Base-by-base conservation (phyloP, 2,888 invertebrate genomes). In the Drosophila parthenogenetica region DNA sequence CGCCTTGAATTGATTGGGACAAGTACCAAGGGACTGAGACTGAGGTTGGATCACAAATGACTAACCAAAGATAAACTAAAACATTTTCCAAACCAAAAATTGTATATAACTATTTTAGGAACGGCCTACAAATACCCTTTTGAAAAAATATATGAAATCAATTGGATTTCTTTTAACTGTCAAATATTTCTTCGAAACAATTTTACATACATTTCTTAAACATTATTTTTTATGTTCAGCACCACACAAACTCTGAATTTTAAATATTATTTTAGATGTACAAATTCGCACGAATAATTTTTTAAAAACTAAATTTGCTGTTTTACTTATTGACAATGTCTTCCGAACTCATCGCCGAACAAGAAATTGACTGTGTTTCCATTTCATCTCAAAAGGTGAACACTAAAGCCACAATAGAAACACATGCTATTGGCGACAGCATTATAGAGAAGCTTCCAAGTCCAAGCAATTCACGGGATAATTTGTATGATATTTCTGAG, bases 361-460 rank as follows among this genome's bases (percentile, higher is more conserved):
- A 32, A 1, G 50, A 61, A 19, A 13, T 17, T 3, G 3, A 10
- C 35, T 10, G 11, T 4, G 10, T 25, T 7, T 2, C 35, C 3
- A 8, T 3, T 3, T 1, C 43, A 5, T 10, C 2, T 2, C 13
- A 22, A 3, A 22, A 4, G 0, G 5, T 16, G 2, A 40, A 42
- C 10, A 59, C 7, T 0, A 43, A 39, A 14, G 10, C 40, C 7
- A 10, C 25, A 40, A 39, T 11, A 35, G 51, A 53, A 0, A 32
- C 40, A 5, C 10, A 29, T 16, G 42, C 14, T 16, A 61, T 70
- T 8, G 71, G 76, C 0, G 76, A 73, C 39, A 65, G 60, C 17
- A 10, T 40, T 10, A 7, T 16, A 8, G 65, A 51, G 13, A 71
- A 58, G 17, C 13, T 10, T 2, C 17, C 14, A 0, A 66, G 50